Conservation (phyloP, 1,140 invertebrate species). For the Gryllus bimaculatus region DNA sequence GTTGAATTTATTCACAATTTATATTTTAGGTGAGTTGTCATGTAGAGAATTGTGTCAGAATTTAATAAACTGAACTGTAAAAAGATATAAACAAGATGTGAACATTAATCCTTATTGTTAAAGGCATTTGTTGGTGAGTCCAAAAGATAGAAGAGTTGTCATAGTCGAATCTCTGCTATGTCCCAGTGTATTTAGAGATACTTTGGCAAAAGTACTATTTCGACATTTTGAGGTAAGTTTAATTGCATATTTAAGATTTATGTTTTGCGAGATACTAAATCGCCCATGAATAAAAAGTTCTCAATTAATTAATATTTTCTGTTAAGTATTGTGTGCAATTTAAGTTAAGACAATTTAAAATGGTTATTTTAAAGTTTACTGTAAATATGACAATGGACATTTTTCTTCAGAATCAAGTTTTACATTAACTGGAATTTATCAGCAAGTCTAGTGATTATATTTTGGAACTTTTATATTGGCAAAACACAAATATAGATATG, state of each 20-base stretch:
- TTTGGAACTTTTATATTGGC: too few species aligned
- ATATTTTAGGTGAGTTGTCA: constrained; percentile 67
- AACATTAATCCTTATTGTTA: constrained; percentile 22
- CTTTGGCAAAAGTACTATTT: constrained; percentile 84
- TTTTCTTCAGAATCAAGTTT: too few species aligned
- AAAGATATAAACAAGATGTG: neutral
- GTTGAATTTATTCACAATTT: constrained; percentile 81
- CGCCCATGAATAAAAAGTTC: neutral
- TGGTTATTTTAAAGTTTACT: too few species aligned
- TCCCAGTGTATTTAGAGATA: constrained; percentile 70
- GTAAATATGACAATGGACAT: too few species aligned
- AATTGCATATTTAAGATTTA: neutral
- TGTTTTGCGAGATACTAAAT: neutral
- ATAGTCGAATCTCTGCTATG: constrained; percentile 83
- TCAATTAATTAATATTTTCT: neutral
- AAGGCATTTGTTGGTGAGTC: constrained; percentile 80
- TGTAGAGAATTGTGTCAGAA: neutral
- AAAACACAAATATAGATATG: too few species aligned
- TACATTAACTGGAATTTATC: too few species aligned
- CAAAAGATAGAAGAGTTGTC: constrained; percentile 84
- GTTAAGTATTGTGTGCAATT: neutral
- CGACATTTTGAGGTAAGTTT: constrained; percentile 76
- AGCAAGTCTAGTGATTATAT: too few species aligned
- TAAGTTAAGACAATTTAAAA: too few species aligned
- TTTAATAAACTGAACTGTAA: neutral